These are phyloP conservation scores for Nemapogon koenigi DNA, from an alignment of 2,888 invertebrate genomes.

Conservation along the genomic window DNA sequence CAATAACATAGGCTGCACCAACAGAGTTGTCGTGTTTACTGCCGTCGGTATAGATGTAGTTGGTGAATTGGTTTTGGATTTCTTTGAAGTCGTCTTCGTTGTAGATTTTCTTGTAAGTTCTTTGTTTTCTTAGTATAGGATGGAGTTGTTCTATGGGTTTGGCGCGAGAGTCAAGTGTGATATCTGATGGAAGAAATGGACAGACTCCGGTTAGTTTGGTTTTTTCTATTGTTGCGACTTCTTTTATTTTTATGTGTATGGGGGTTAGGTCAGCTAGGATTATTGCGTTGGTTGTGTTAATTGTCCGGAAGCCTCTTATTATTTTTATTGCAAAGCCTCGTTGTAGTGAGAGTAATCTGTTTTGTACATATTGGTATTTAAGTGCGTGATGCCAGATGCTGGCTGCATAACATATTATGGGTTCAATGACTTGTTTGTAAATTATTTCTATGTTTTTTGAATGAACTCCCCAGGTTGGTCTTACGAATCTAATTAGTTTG, in stretches of 20 bases:
- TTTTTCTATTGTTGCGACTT: constrained; percentile 4
- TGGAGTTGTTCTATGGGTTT: background rate
- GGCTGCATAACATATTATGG: background rate
- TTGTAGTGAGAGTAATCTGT: constrained; percentile 8
- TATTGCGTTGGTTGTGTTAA: constrained; percentile 3
- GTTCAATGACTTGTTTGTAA: constrained; percentile 2
- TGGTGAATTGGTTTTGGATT: background rate
- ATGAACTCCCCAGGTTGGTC: constrained; percentile 16
- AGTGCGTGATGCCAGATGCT: constrained; percentile 2
- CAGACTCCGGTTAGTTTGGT: constrained; percentile 1
- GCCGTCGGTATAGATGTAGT: constrained; percentile 12
- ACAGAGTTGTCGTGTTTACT: constrained; percentile 12
- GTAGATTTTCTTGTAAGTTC: background rate
- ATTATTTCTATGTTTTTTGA: constrained; percentile 13
- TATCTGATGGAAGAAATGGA: constrained; percentile 1
- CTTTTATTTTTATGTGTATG: constrained; percentile 2
- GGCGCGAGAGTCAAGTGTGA: background rate
- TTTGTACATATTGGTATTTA: background rate
- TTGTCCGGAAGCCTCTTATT: constrained; percentile 7
- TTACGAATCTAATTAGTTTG: constrained; percentile 10
- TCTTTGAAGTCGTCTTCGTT: background rate
- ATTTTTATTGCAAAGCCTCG: constrained; percentile 10
- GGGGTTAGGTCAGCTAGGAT: constrained; percentile 7
- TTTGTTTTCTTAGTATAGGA: background rate
- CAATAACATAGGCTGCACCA: constrained; percentile 9